Conservation (phyloP, 2,797 vertebrate species). For the Naso thynnoides region DNA sequence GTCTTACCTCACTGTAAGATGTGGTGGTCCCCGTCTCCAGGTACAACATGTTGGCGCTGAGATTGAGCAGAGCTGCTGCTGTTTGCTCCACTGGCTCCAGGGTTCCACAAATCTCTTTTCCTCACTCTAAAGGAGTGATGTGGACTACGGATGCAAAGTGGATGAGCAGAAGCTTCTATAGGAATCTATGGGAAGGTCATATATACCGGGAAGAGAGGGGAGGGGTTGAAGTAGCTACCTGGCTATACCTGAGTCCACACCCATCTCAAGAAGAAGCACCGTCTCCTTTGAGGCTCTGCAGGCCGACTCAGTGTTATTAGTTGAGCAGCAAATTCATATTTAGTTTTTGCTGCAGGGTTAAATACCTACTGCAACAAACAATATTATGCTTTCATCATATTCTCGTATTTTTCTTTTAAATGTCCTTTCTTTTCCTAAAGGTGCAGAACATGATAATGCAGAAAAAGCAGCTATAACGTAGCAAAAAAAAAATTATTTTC, state of each 20-base stretch:
- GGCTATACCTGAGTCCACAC: constrained; percentile 93
- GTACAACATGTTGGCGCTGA: constrained; percentile 99
- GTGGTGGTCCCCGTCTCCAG: constrained; percentile 96
- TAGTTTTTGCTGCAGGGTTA: background rate
- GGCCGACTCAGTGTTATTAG: constrained; percentile 34
- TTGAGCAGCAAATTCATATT: constrained; percentile 9
- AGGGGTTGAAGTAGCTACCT: constrained; percentile 91
- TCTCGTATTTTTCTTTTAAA: background rate
- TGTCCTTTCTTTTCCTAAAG: background rate
- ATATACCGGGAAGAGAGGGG: constrained; percentile 93
- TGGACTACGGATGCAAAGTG: constrained; percentile 82
- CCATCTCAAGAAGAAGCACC: constrained; percentile 74
- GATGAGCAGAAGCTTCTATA: constrained; percentile 86
- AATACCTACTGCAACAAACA: constrained; percentile 7
- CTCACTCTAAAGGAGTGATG: constrained; percentile 85
- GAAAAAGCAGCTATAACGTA: background rate
- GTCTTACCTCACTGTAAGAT: constrained; percentile 98
- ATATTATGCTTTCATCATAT: background rate
- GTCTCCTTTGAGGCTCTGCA: constrained; percentile 63
- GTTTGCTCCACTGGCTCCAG: constrained; percentile 99
- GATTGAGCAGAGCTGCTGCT: constrained; percentile 95
- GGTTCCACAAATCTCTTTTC: constrained; percentile 89
- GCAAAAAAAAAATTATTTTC: background rate
- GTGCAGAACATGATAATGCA: background rate
- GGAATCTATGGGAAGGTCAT: constrained; percentile 90